A percentile compares a stretch with the other conserved stretches of the same genome.
Evolutionary conservation across 2,888 invertebrate genomes (phyloP).

Genomic region (Beris chalybata): DNA sequence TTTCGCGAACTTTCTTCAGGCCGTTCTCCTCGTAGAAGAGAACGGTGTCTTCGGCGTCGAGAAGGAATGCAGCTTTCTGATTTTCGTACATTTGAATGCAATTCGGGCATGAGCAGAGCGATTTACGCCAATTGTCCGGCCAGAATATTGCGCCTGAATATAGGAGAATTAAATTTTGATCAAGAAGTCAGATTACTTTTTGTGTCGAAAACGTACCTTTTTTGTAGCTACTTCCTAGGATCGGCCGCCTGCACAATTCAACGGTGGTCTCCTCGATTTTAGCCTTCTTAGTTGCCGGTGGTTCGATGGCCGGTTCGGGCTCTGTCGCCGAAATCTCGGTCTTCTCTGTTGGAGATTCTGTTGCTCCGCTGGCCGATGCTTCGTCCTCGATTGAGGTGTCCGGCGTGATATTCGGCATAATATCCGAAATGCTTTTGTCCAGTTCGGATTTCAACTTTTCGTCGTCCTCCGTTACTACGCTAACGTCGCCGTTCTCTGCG

Average conservation of each 20-base stretch:
- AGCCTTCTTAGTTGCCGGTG: slow-evolving; percentile 12
- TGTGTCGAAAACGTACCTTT: slow-evolving; percentile 34
- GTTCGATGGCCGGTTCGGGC: background rate
- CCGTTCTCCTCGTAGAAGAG: slow-evolving; percentile 77
- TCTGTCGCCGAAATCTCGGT: background rate
- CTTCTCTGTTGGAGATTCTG: background rate
- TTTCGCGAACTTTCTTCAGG: slow-evolving; percentile 59
- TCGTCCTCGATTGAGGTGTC: slow-evolving; percentile 23
- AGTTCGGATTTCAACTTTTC: slow-evolving; percentile 47
- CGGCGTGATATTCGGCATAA: slow-evolving; percentile 45
- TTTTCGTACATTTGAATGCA: slow-evolving; percentile 73
- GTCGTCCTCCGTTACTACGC: slow-evolving; percentile 43
- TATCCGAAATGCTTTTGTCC: slow-evolving; percentile 49
- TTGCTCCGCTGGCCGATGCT: slow-evolving; percentile 7
- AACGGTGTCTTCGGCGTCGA: slow-evolving; percentile 82
- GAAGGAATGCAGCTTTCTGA: slow-evolving; percentile 69
- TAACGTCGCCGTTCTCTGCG: slow-evolving; percentile 44
- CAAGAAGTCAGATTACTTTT: background rate
- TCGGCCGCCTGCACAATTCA: slow-evolving; percentile 42
- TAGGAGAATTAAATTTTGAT: slow-evolving; percentile 45
- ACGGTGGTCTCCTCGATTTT: slow-evolving; percentile 6
- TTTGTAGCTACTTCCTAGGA: slow-evolving; percentile 42
- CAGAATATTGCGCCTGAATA: slow-evolving; percentile 70
- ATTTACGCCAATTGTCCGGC: slow-evolving; percentile 74
- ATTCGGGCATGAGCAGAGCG: slow-evolving; percentile 70